Percentiles rank a stretch among this genome's conserved stretches.
phyloP scores from a whole-genome alignment of 2,797 vertebrate species.

The Hydrolagus colliei region DNA sequence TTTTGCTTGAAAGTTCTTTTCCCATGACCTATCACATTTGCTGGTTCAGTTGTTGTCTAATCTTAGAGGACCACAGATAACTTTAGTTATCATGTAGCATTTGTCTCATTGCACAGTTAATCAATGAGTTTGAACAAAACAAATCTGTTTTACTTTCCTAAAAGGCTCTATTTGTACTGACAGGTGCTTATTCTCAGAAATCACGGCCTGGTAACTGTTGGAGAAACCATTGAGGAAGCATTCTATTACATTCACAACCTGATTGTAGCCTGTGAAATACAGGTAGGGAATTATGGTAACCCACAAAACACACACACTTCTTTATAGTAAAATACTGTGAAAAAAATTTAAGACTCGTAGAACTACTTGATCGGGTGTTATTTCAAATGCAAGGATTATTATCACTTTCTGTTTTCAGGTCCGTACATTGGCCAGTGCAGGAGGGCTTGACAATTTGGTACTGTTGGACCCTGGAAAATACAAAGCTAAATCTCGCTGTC shows the following conservation, averaged over 20 bases:
- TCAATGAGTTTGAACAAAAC: too few species aligned
- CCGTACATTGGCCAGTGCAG: slow-evolving; percentile 88
- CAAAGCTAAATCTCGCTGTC: slow-evolving; percentile 74
- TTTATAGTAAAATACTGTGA: too few species aligned
- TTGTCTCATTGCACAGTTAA: too few species aligned
- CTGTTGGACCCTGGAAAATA: slow-evolving; percentile 88
- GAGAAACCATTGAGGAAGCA: slow-evolving; percentile 90
- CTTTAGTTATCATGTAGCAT: too few species aligned
- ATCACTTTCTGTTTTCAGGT: slow-evolving; percentile 61
- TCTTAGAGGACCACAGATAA: too few species aligned
- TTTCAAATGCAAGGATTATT: too few species aligned
- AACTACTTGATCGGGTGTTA: too few species aligned
- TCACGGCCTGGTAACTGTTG: slow-evolving; percentile 83
- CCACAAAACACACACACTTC: neutral
- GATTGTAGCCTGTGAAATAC: slow-evolving; percentile 92
- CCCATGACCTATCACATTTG: too few species aligned
- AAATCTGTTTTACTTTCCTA: neutral
- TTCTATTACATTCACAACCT: slow-evolving; percentile 94
- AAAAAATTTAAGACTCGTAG: too few species aligned
- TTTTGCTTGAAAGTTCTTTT: too few species aligned
- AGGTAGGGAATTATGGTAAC: slow-evolving; percentile 59
- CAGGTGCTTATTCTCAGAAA: slow-evolving; percentile 94
- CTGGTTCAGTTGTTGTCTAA: too few species aligned
- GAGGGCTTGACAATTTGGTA: slow-evolving; percentile 89
- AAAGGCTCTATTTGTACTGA: slow-evolving; percentile 4